These are phyloP conservation scores for Graphium colonna DNA, from an alignment of 2,888 invertebrate species.

Conservation along the genomic window DNA sequence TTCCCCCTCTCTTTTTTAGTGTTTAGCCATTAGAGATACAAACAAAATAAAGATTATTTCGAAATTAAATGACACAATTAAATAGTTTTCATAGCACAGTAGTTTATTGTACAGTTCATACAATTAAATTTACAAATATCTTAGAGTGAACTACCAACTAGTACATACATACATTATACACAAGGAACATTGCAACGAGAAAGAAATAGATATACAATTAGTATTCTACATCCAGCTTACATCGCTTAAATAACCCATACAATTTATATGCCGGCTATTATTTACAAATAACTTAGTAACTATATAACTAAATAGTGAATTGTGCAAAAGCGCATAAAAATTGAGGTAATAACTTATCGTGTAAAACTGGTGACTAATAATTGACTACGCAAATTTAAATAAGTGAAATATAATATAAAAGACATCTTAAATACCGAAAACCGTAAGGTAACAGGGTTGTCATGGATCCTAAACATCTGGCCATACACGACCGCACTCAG, in stretches of 20 bases:
- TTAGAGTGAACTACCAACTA: conserved; percentile 17
- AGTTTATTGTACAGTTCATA: conserved; percentile 23
- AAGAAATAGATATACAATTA: conserved; percentile 19
- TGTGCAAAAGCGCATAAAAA: conserved; percentile 74
- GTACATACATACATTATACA: conserved; percentile 18
- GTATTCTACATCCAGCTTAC: conserved; percentile 4
- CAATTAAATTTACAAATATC: conserved; percentile 25
- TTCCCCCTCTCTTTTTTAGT: too few species aligned
- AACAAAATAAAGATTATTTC: too few species aligned
- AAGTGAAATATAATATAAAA: conserved; percentile 7
- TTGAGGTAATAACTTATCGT: conserved; percentile 77
- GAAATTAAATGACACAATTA: too few species aligned
- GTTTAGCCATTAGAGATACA: too few species aligned
- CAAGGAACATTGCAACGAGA: conserved; percentile 25
- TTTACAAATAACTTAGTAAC: conserved; percentile 48
- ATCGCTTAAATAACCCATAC: conserved; percentile 19
- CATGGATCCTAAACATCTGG: conserved; percentile 48
- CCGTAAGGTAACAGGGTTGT: conserved; percentile 70
- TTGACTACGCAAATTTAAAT: conserved; percentile 59
- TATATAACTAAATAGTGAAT: conserved; percentile 58
- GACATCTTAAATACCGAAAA: conserved; percentile 30
- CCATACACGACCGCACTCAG: conserved; percentile 17
- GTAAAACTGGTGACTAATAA: conserved; percentile 74
- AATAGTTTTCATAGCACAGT: conserved; percentile 15
- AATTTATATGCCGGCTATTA: conserved; percentile 40